Evolutionary conservation across 2,113 vertebrate genomes (phyloP).

Genomic region (Vanacampus margaritifer): DNA sequence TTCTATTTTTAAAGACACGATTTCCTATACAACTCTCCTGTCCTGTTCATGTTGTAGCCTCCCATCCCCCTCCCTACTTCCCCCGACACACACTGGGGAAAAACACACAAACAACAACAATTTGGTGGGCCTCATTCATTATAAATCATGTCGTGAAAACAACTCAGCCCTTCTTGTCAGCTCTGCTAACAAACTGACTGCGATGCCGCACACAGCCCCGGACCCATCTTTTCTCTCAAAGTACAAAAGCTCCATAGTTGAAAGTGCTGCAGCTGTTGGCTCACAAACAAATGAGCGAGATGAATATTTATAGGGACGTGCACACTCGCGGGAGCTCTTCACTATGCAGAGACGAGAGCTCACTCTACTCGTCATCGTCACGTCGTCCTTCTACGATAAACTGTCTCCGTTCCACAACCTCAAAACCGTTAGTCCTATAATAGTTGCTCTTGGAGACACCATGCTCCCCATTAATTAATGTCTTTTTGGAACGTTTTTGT

Average conservation of each 20-base stretch:
- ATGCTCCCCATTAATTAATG: not conserved
- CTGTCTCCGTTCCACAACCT: not conserved
- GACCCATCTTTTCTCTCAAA: constrained; percentile 49
- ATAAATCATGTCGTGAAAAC: not conserved
- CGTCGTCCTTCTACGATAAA: constrained; percentile 33
- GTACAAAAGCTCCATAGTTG: constrained; percentile 48
- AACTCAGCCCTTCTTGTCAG: not conserved
- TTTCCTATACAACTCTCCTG: too few relatives aligned
- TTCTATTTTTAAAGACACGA: too few relatives aligned
- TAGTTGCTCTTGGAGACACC: not conserved
- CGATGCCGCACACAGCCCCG: constrained; percentile 6
- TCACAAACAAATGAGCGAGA: constrained; percentile 46
- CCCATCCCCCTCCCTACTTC: not conserved
- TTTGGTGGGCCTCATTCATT: constrained; percentile 2
- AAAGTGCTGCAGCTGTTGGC: constrained; percentile 57
- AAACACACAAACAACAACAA: not conserved
- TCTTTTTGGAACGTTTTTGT: not conserved
- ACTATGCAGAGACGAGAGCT: constrained; percentile 38
- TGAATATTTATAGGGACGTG: constrained; percentile 65
- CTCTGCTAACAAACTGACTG: constrained; percentile 7
- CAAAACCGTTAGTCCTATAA: not conserved
- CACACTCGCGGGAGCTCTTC: constrained; percentile 56
- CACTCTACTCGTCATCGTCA: constrained; percentile 39
- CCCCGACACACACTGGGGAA: not conserved
- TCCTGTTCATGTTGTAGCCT: too few relatives aligned